Conservation (phyloP, 2,797 vertebrate genomes). For the Enteromius trimaculatus region DNA sequence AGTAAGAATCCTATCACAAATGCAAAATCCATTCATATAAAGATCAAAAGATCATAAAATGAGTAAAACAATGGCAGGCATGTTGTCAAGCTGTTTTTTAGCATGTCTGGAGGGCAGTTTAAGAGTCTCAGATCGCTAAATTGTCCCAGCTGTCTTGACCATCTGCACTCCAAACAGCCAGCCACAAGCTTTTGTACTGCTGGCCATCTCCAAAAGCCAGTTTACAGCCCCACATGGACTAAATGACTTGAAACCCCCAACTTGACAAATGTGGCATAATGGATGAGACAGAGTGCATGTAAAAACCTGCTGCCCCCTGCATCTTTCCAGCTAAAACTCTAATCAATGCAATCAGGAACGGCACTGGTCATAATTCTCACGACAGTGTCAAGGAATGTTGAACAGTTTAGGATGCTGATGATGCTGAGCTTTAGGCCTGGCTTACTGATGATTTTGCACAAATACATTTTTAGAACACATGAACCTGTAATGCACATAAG, state of each 20-base stretch:
- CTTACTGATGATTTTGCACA: neutral
- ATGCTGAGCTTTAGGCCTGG: neutral
- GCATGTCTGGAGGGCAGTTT: conserved; percentile 80
- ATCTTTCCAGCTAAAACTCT: conserved; percentile 67
- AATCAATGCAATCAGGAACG: conserved; percentile 66
- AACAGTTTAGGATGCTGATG: conserved; percentile 15
- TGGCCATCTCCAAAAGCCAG: conserved; percentile 79
- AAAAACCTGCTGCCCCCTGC: conserved; percentile 74
- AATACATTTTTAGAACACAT: neutral
- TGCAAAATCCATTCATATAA: conserved; percentile 64
- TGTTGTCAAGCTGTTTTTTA: conserved; percentile 78
- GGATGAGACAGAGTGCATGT: conserved; percentile 75
- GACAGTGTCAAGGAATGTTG: conserved; percentile 53
- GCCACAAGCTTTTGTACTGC: conserved; percentile 78
- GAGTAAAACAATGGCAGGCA: conserved; percentile 66
- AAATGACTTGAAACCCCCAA: conserved; percentile 70
- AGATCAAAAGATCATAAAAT: conserved; percentile 67
- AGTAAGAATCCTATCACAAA: conserved; percentile 27
- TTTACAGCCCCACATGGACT: conserved; percentile 76
- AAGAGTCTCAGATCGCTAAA: conserved; percentile 81
- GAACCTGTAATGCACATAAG: neutral
- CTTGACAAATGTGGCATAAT: conserved; percentile 80
- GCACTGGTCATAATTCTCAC: conserved; percentile 70
- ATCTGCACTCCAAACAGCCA: conserved; percentile 80
- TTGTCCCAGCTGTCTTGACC: conserved; percentile 85